Percentiles rank a stretch among this genome's conserved stretches.
These are phyloP conservation scores for Nomada lathburiana DNA, from an alignment of 2,888 invertebrate species.

Conservation along the genomic window DNA sequence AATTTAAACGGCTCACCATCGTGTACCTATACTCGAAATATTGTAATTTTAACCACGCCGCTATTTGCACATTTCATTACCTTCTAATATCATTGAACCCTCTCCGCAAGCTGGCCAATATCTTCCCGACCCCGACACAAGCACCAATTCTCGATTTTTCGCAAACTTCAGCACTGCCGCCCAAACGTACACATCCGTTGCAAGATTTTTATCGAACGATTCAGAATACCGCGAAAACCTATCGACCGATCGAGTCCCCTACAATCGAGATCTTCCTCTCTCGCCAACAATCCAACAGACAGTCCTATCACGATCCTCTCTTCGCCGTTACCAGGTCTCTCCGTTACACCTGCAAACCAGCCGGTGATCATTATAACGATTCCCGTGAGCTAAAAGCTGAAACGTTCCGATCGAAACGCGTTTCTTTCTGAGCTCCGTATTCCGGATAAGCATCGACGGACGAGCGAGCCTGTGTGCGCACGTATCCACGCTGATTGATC, in stretches of 20 bases:
- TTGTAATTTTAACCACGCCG: neutral
- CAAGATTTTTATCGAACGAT: slow-evolving; percentile 16
- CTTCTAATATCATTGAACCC: neutral
- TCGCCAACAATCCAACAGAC: slow-evolving; percentile 20
- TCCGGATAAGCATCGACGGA: slow-evolving; percentile 24
- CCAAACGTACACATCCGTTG: neutral
- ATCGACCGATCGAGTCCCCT: slow-evolving; percentile 33
- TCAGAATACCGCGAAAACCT: slow-evolving; percentile 36
- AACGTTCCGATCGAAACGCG: slow-evolving; percentile 47
- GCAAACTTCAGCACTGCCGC: neutral
- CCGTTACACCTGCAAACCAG: slow-evolving; percentile 19
- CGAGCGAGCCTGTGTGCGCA: slow-evolving; percentile 26
- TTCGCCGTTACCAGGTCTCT: slow-evolving; percentile 6
- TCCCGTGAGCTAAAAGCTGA: slow-evolving; percentile 46
- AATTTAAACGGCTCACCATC: too few relatives aligned
- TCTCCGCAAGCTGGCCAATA: neutral
- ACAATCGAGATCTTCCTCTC: slow-evolving; percentile 20
- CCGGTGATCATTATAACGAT: slow-evolving; percentile 51
- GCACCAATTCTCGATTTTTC: neutral
- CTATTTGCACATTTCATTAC: neutral
- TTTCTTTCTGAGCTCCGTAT: slow-evolving; percentile 39
- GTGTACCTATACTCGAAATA: neutral
- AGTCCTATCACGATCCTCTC: slow-evolving; percentile 48
- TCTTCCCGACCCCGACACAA: neutral
- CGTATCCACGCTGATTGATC: slow-evolving; percentile 77